Evolutionary conservation across 2,888 invertebrate genomes (phyloP).

Genomic region (Tridacna gigas): DNA sequence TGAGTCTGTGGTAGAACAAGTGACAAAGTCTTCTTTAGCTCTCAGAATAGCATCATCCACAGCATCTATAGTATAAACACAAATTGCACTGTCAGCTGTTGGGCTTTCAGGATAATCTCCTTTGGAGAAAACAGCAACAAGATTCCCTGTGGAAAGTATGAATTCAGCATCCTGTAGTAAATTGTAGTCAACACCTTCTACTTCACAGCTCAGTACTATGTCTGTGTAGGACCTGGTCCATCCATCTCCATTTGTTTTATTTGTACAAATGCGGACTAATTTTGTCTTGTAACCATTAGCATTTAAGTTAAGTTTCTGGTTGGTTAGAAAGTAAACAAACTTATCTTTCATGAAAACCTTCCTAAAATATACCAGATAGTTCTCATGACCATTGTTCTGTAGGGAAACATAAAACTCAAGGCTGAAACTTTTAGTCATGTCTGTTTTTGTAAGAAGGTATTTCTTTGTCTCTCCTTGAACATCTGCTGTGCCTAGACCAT

Average conservation of each 20-base stretch:
- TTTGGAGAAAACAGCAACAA: conserved; percentile 19
- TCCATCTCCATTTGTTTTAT: not conserved
- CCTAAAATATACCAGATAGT: conserved; percentile 31
- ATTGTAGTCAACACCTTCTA: not conserved
- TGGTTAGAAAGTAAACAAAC: conserved; percentile 37
- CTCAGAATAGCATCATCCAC: not conserved
- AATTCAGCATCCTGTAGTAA: conserved; percentile 23
- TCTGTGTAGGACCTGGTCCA: conserved; percentile 15
- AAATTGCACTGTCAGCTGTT: conserved; percentile 14
- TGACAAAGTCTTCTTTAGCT: conserved; percentile 1
- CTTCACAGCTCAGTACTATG: conserved; percentile 20
- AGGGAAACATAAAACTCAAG: not conserved
- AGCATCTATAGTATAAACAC: conserved; percentile 10
- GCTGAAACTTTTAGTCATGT: not conserved
- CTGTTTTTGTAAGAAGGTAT: not conserved
- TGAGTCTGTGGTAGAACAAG: not conserved
- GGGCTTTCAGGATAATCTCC: conserved; percentile 13
- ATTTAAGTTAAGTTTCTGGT: not conserved
- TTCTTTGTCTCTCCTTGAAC: not conserved
- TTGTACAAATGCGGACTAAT: conserved; percentile 18
- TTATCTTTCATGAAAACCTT: not conserved
- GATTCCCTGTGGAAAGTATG: not conserved
- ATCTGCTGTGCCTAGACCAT: not conserved
- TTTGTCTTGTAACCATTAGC: not conserved
- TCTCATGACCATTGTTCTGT: not conserved